Evolutionary conservation across 2,797 vertebrate species (phyloP).

Genomic region (Mus spretus): DNA sequence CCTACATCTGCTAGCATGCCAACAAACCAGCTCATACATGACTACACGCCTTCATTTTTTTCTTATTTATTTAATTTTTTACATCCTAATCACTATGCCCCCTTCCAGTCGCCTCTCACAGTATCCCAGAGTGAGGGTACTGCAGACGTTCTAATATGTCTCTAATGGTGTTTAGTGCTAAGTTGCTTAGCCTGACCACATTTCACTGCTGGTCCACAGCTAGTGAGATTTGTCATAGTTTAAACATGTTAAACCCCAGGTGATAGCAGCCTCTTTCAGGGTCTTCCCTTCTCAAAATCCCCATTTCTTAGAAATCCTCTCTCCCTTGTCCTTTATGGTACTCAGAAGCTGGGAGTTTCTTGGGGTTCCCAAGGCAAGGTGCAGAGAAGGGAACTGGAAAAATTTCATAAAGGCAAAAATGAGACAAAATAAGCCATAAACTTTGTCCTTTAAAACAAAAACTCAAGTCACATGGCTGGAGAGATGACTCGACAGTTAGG

Average conservation of each 20-base stretch:
- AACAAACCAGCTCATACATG: background rate
- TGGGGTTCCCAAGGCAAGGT: constrained; percentile 11
- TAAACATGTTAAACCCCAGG: background rate
- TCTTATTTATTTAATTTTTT: background rate
- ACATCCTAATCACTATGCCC: background rate
- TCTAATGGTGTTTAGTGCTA: background rate
- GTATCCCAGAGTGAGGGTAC: background rate
- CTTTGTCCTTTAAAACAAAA: constrained; percentile 34
- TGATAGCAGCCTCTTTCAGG: too few species aligned
- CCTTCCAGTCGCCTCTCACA: background rate
- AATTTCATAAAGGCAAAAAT: constrained; percentile 30
- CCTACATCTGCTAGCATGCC: background rate
- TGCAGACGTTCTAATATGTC: background rate
- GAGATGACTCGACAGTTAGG: background rate
- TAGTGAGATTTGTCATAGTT: background rate
- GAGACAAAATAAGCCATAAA: background rate
- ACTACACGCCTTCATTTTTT: background rate
- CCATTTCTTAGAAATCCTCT: background rate
- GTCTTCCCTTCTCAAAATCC: background rate
- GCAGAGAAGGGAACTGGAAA: background rate
- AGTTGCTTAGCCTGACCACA: background rate
- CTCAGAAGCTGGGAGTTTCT: background rate
- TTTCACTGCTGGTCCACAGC: background rate
- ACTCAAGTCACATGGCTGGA: background rate
- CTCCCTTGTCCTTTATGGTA: background rate